A percentile compares a stretch with the other conserved stretches of the same genome.
Conservation (phyloP, 2,113 vertebrate genomes). For the Neodontobutis hainanensis region DNA sequence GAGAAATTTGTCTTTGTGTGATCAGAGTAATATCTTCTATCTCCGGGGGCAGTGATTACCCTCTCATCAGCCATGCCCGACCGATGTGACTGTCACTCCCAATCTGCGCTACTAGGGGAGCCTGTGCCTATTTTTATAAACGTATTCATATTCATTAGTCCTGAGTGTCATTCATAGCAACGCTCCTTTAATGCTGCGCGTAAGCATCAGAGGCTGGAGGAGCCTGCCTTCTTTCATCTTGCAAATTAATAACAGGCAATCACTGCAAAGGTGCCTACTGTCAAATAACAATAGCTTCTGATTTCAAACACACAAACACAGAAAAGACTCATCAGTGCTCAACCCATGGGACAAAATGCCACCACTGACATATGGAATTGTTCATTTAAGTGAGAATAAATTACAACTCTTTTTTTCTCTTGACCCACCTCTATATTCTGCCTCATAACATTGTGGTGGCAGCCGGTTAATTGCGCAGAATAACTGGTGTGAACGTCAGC, state of each 20-base stretch:
- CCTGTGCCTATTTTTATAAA: constrained; percentile 76
- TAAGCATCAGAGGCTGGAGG: constrained; percentile 65
- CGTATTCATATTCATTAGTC: constrained; percentile 81
- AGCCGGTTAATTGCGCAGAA: constrained; percentile 74
- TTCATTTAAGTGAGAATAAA: constrained; percentile 79
- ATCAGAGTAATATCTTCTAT: constrained; percentile 60
- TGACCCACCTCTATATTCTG: constrained; percentile 69
- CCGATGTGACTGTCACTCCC: constrained; percentile 76
- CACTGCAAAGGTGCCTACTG: constrained; percentile 76
- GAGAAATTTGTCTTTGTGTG: constrained; percentile 43
- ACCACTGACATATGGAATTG: constrained; percentile 68
- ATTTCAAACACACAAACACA: constrained; percentile 57
- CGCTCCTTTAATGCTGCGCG: constrained; percentile 66
- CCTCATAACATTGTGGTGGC: constrained; percentile 70
- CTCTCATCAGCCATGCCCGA: constrained; percentile 70
- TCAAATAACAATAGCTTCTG: constrained; percentile 77
- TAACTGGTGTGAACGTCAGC: constrained; percentile 65
- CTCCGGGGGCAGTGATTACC: constrained; percentile 62
- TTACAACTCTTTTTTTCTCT: constrained; percentile 60
- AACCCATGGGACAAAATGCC: constrained; percentile 55
- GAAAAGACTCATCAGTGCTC: constrained; percentile 32
- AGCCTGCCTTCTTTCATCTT: constrained; percentile 72
- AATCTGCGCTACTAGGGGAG: constrained; percentile 66
- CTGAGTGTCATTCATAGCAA: constrained; percentile 75
- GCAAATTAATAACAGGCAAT: constrained; percentile 78